Conservation (phyloP, 2,113 vertebrate species). For the Chloroceryle aenea region DNA sequence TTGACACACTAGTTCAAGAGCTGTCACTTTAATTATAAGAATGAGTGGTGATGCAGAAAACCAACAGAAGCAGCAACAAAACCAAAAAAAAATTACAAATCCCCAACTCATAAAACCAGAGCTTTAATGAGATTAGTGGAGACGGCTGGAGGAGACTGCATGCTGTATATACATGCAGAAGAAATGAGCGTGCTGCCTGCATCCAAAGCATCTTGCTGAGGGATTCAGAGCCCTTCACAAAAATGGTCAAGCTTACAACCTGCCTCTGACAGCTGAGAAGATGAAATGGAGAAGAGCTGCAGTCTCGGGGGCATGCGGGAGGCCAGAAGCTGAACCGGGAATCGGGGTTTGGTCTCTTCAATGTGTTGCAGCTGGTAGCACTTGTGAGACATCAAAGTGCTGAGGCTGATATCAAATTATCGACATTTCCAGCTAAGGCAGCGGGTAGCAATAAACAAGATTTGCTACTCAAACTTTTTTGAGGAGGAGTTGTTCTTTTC, state of each 20-base stretch:
- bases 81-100: not conserved
- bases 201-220: not conserved
- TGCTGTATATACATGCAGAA: rapidly evolving
- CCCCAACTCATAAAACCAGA: not conserved
- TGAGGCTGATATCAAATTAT: not conserved
- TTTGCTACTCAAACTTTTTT: not conserved
- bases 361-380: not conserved
- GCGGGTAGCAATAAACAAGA: not conserved
- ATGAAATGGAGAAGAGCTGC: not conserved
- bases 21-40: slow-evolving; percentile 49
- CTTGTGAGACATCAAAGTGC: not conserved
- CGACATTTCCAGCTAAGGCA: not conserved
- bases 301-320: not conserved
- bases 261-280: not conserved
- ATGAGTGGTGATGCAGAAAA: slow-evolving; percentile 28
- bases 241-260: not conserved
- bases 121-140: not conserved
- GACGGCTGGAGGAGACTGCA: not conserved
- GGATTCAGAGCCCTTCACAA: not conserved
- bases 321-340: not conserved
- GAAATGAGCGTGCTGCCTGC: not conserved
- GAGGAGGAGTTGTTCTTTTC: not conserved
- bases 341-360: not conserved
- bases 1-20: slow-evolving; percentile 49
- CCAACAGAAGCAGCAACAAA: not conserved